phyloP scores from a whole-genome alignment of 2,113 vertebrate species.

The Lutjanus erythropterus region DNA sequence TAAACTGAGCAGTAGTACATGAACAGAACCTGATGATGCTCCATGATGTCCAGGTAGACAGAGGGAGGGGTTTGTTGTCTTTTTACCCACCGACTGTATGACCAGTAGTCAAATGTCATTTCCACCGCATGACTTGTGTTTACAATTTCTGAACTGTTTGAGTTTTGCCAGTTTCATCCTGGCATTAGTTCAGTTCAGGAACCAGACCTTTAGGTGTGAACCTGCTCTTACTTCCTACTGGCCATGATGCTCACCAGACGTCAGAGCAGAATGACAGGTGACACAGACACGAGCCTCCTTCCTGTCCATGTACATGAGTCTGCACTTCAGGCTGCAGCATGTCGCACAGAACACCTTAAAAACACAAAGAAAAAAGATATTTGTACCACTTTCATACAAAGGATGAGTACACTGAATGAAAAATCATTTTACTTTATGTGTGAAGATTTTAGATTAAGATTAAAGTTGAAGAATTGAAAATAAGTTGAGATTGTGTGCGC shows the following conservation, averaged over 20 bases:
- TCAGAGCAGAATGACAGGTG: conserved; percentile 94
- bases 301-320: conserved; percentile 94
- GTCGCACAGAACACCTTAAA: conserved; percentile 94
- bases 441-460: too few relatives aligned
- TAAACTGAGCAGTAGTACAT: too few relatives aligned
- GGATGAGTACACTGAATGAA: not conserved
- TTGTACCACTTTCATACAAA: not conserved
- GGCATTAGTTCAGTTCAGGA: too few relatives aligned
- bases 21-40: too few relatives aligned
- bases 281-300: conserved; percentile 97
- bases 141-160: too few relatives aligned
- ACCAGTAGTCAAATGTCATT: too few relatives aligned
- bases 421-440: not conserved
- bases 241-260: conserved; percentile 88
- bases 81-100: too few relatives aligned
- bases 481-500: conserved; percentile 3
- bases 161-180: too few relatives aligned
- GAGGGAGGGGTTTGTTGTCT: too few relatives aligned
- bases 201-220: too few relatives aligned
- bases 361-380: not conserved
- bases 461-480: conserved; percentile 11
- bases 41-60: too few relatives aligned
- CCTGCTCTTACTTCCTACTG: not conserved
- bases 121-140: too few relatives aligned
- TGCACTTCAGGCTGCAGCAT: conserved; percentile 95